phyloP scores from a whole-genome alignment of 1,140 invertebrate genomes.

The Macrosteles quadrilineatus region DNA sequence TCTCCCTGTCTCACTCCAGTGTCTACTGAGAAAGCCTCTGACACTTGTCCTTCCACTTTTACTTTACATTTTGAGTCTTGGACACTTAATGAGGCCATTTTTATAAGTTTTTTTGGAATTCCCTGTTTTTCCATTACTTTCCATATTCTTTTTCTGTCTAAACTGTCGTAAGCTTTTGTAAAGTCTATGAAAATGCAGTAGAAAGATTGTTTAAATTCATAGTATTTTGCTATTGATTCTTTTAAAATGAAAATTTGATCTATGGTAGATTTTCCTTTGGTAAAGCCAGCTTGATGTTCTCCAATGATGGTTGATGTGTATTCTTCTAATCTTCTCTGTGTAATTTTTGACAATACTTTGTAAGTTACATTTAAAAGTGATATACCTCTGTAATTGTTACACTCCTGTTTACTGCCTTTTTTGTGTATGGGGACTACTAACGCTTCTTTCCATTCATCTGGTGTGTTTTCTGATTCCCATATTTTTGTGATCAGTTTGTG shows the following conservation, averaged over 20 bases:
- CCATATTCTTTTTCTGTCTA: slow-evolving; percentile 18
- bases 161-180: slow-evolving; percentile 32
- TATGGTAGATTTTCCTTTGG: slow-evolving; percentile 22
- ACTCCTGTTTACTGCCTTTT: slow-evolving; percentile 41
- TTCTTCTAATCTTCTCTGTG: slow-evolving; percentile 26
- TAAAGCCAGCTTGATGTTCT: slow-evolving; percentile 33
- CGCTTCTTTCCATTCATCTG: slow-evolving; percentile 39
- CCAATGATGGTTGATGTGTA: slow-evolving; percentile 26
- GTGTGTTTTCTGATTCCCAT: slow-evolving; percentile 38
- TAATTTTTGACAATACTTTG: slow-evolving; percentile 34
- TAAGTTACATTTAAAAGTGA: slow-evolving; percentile 33
- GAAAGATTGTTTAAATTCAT: slow-evolving; percentile 24
- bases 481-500: not conserved
- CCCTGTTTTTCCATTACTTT: slow-evolving; percentile 27
- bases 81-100: slow-evolving; percentile 1
- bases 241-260: slow-evolving; percentile 28
- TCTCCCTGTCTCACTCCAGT: no score
- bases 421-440: slow-evolving; percentile 41
- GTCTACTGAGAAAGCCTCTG: no score
- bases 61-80: slow-evolving; percentile 26
- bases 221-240: slow-evolving; percentile 31
- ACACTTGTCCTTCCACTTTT: no score
- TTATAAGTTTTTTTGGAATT: slow-evolving; percentile 29
- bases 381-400: slow-evolving; percentile 42
- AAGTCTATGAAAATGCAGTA: slow-evolving; percentile 33